phyloP scores from a whole-genome alignment of 2,888 invertebrate species.

The Lasioglossum villosulum region DNA sequence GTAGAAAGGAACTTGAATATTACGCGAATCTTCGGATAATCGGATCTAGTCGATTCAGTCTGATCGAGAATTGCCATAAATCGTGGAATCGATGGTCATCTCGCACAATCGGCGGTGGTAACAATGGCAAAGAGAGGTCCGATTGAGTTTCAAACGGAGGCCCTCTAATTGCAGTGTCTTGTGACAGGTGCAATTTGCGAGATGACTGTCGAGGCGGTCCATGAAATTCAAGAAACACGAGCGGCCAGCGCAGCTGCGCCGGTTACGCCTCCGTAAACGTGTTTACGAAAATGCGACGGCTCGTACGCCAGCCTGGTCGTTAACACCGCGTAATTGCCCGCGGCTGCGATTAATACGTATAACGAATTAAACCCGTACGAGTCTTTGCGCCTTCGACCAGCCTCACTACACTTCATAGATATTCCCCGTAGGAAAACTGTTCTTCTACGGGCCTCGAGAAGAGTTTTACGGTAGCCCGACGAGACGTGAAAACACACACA shows the following conservation, averaged over 20 bases:
- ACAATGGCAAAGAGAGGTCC: neutral
- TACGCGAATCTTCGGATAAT: neutral
- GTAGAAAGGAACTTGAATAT: too few species aligned
- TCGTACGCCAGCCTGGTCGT: constrained; percentile 60
- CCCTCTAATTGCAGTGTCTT: constrained; percentile 57
- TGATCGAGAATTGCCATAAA: neutral
- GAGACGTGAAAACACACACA: neutral
- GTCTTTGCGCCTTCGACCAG: neutral
- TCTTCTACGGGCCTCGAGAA: neutral
- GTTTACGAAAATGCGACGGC: constrained; percentile 63
- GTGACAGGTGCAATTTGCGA: constrained; percentile 68
- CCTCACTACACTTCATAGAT: neutral
- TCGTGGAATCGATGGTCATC: neutral
- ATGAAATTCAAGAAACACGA: constrained; percentile 64
- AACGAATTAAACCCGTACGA: constrained; percentile 41
- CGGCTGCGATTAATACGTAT: constrained; percentile 58
- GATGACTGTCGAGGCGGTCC: constrained; percentile 49
- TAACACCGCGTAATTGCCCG: constrained; percentile 64
- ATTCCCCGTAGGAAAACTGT: neutral
- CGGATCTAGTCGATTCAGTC: neutral
- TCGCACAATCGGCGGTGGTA: neutral
- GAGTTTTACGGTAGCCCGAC: neutral
- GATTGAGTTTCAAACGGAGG: neutral
- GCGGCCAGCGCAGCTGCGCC: constrained; percentile 33
- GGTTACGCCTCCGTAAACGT: constrained; percentile 42